Conservation (phyloP, 1,140 invertebrate species). For the Penaeus vannamei region DNA sequence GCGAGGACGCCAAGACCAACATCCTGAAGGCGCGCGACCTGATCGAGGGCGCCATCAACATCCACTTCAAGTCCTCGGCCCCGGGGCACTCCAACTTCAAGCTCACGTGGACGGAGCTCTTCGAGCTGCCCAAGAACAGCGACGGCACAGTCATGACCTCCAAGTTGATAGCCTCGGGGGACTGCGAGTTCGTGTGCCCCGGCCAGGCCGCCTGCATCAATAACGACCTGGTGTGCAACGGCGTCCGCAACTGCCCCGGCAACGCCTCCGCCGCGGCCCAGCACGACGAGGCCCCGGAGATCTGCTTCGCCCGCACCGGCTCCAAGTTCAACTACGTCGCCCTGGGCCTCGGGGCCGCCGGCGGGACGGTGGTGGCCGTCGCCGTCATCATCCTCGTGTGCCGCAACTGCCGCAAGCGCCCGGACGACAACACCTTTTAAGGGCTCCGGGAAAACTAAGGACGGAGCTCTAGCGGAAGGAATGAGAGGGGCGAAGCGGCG, state of each 20-base stretch:
- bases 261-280: constrained; percentile 72
- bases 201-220: constrained; percentile 86
- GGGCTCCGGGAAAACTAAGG: constrained; percentile 32
- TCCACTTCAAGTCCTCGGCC: constrained; percentile 77
- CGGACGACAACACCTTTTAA: constrained; percentile 66
- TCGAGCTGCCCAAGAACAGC: constrained; percentile 85
- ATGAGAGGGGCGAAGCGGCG: neutral
- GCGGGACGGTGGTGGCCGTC: constrained; percentile 71
- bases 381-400: constrained; percentile 74
- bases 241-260: constrained; percentile 85
- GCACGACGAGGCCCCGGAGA: constrained; percentile 70
- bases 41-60: constrained; percentile 71
- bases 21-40: constrained; percentile 82
- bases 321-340: constrained; percentile 74
- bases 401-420: constrained; percentile 72
- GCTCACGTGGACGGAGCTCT: constrained; percentile 91
- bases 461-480: neutral
- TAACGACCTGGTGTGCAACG: constrained; percentile 85
- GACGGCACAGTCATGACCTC: constrained; percentile 85
- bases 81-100: constrained; percentile 84
- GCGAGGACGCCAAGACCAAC: constrained; percentile 73
- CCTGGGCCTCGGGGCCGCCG: constrained; percentile 73
- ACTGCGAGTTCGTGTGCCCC: constrained; percentile 87
- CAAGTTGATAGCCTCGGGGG: constrained; percentile 74
- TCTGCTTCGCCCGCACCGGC: constrained; percentile 69